phyloP scores from a whole-genome alignment of 2,888 invertebrate species.

The Resseliella maxima region DNA sequence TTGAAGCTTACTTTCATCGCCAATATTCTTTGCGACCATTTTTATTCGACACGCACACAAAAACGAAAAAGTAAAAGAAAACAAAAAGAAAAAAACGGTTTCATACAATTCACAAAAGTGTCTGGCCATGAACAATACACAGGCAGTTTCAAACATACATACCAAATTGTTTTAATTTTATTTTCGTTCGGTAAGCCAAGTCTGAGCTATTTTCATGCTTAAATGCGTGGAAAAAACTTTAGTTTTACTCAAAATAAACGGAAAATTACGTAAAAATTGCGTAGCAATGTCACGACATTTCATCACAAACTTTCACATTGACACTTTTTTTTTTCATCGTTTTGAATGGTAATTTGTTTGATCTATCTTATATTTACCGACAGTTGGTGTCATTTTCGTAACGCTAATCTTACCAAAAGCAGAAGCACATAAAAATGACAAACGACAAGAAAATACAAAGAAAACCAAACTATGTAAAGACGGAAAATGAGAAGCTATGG shows the following conservation, averaged over 20 bases:
- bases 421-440: too few relatives aligned
- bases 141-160: not conserved
- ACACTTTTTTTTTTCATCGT: not conserved
- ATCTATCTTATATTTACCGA: not conserved
- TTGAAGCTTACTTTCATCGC: not conserved
- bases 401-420: not conserved
- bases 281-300: not conserved
- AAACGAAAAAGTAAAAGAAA: not conserved
- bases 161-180: not conserved
- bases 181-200: not conserved
- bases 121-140: too few relatives aligned
- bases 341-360: not conserved
- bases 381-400: not conserved
- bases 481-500: not conserved
- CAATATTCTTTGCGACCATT: not conserved
- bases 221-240: not conserved
- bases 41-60: not conserved
- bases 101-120: not conserved
- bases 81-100: not conserved
- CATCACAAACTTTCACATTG: not conserved
- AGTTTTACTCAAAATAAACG: not conserved
- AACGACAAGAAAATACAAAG: too few relatives aligned
- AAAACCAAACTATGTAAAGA: too few relatives aligned
- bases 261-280: not conserved
- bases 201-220: not conserved